These are phyloP conservation scores for Acipenser transmontanus DNA, from an alignment of 2,797 vertebrate genomes.

Conservation along the genomic window DNA sequence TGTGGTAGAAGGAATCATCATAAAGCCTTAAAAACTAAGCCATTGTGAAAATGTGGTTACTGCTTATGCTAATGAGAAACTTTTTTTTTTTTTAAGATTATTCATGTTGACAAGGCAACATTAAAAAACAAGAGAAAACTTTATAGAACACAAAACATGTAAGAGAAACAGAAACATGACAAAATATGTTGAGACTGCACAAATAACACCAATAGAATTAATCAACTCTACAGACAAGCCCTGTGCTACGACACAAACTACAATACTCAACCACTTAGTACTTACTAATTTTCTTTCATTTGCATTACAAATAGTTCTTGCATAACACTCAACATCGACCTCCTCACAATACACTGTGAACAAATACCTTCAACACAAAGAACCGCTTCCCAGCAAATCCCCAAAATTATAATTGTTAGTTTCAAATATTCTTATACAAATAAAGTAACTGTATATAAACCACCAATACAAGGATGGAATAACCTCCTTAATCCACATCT, in stretches of 20 bases:
- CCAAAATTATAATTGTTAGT: conserved; percentile 57
- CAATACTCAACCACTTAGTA: conserved; percentile 54
- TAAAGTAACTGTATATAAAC: conserved; percentile 63
- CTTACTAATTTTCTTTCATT: conserved; percentile 55
- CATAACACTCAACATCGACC: conserved; percentile 38
- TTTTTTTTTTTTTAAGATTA: background rate
- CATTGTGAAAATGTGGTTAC: too few species aligned
- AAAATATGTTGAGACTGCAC: conserved; percentile 51
- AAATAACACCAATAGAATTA: conserved; percentile 56
- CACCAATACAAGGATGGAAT: conserved; percentile 51
- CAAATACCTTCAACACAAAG: conserved; percentile 53
- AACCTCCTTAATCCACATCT: conserved; percentile 26
- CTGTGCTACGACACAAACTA: conserved; percentile 54
- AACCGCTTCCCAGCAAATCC: conserved; percentile 50
- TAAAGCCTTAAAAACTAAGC: too few species aligned
- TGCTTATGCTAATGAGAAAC: too few species aligned
- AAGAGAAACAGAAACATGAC: conserved; percentile 38
- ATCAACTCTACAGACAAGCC: conserved; percentile 54
- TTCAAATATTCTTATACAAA: conserved; percentile 66
- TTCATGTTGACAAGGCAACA: conserved; percentile 24
- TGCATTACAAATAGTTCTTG: conserved; percentile 50
- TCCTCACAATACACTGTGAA: conserved; percentile 41
- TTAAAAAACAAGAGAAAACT: background rate
- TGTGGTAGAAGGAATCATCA: too few species aligned
- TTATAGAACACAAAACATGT: too few species aligned